Evolutionary conservation across 1,140 invertebrate species (phyloP), one percentile per base, ranked within the genome.

Genomic region (Leptinotarsa defecta): DNA sequence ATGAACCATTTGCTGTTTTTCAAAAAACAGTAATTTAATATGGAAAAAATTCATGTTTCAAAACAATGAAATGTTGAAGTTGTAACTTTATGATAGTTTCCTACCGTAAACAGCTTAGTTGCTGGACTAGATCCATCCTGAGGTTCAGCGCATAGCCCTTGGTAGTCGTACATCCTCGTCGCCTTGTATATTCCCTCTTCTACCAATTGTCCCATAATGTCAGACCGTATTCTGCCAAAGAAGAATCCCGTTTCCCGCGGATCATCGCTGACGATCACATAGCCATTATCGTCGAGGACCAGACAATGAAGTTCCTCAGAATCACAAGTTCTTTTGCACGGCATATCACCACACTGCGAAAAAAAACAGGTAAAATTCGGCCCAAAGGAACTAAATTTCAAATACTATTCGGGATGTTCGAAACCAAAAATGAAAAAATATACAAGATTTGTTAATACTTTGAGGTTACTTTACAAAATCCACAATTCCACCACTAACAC

Each of bases 201-300:
- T 0, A 97, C 90, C 68, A 98, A 86, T 65, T 89, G 90, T 67
- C 89, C 86, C 92, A 97, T 95, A 3, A 97, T 90, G 22, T 93
- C 91, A 34, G 94, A 90, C 69, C 91, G 86, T 61, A 97, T 88
- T 83, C 95, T 93, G 0, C 96, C 96, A 80, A 97, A 96, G 85
- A 97, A 97, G 77, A 88, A 89, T n/a, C 94, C 94, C 6, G 94
- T 94, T 74, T 95, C 89, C 6, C 86, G 86, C 1, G 87, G 84
- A n/a, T 91, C 88, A 81, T 95, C 91, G 3, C 93, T 93, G 15
- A 96, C 91, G 1, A 95, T 86, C 15, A 98, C 89, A 86, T 93
- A 98, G 4, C 94, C 96, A 84, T 96, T 95, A 84, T 96, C 96
- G 84, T 98, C 96, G 19, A 98, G 86, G 48, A 98, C 87, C 84